phyloP scores from a whole-genome alignment of 1,140 invertebrate genomes.

The Homalodisca vitripennis region DNA sequence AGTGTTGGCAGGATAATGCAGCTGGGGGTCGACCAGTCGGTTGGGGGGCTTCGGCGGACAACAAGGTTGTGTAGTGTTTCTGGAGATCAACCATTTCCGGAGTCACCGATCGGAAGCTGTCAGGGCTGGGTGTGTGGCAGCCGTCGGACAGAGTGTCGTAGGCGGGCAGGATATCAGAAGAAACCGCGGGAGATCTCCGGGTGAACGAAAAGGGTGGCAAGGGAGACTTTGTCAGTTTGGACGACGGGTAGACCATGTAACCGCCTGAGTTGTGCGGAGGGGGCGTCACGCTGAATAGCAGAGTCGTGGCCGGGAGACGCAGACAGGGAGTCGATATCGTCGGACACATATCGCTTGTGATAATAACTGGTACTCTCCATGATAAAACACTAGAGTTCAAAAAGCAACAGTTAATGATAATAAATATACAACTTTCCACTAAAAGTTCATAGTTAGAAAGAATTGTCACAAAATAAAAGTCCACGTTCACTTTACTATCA shows the following conservation, averaged over 20 bases:
- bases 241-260: background rate
- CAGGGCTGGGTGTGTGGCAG: constrained; percentile 60
- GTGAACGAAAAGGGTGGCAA: constrained; percentile 19
- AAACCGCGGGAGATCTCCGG: constrained; percentile 12
- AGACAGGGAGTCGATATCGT: background rate
- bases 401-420: background rate
- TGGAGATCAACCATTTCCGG: constrained; percentile 41
- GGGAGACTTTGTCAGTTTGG: constrained; percentile 7
- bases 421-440: no score
- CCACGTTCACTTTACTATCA: background rate
- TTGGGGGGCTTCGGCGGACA: background rate
- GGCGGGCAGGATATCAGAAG: background rate
- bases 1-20: background rate
- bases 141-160: constrained; percentile 53
- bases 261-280: background rate
- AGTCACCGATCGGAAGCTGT: constrained; percentile 57
- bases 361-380: constrained; percentile 5
- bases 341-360: background rate
- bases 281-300: constrained; percentile 17
- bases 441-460: background rate
- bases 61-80: background rate
- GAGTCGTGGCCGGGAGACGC: constrained; percentile 19
- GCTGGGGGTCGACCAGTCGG: constrained; percentile 32
- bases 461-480: background rate
- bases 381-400: background rate